A percentile compares a stretch with the other conserved stretches of the same genome.
Evolutionary conservation across 2,113 vertebrate genomes (phyloP).

Genomic region (Pseudorectes ferrugineus): DNA sequence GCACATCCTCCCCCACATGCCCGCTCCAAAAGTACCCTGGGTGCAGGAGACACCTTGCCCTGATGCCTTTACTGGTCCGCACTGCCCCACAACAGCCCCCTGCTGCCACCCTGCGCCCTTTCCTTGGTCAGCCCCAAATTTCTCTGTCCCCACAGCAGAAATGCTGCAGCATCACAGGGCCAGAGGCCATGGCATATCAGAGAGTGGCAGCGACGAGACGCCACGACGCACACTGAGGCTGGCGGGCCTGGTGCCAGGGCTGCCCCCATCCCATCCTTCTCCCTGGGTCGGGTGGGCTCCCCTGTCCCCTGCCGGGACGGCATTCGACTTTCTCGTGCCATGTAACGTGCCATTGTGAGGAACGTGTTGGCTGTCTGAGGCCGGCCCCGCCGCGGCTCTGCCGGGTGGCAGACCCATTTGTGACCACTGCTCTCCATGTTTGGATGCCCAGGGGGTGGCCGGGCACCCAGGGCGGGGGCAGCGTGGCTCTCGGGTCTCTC

Average conservation of each 20-base stretch:
- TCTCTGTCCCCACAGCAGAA: neutral
- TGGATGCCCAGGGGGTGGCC: neutral
- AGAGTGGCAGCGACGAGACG: neutral
- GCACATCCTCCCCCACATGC: fast-evolving
- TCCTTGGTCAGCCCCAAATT: neutral
- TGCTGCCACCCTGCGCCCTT: fast-evolving
- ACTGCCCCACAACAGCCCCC: neutral
- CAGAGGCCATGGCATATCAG: neutral
- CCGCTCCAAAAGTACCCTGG: fast-evolving
- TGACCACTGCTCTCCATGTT: neutral
- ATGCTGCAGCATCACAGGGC: neutral
- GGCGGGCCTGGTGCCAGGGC: neutral
- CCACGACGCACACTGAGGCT: neutral
- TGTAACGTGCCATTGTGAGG: slow-evolving; percentile 78
- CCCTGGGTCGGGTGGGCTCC: neutral
- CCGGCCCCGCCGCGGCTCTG: neutral
- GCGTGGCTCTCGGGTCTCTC: neutral
- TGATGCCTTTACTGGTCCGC: fast-evolving
- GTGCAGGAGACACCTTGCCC: neutral
- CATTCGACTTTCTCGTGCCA: slow-evolving; percentile 64
- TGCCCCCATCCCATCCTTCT: neutral
- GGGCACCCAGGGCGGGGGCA: neutral
- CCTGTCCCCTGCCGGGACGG: neutral
- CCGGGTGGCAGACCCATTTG: neutral
- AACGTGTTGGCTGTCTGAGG: slow-evolving; percentile 69